Conservation (phyloP, 2,797 vertebrate species). For the Danio albolineatus region DNA sequence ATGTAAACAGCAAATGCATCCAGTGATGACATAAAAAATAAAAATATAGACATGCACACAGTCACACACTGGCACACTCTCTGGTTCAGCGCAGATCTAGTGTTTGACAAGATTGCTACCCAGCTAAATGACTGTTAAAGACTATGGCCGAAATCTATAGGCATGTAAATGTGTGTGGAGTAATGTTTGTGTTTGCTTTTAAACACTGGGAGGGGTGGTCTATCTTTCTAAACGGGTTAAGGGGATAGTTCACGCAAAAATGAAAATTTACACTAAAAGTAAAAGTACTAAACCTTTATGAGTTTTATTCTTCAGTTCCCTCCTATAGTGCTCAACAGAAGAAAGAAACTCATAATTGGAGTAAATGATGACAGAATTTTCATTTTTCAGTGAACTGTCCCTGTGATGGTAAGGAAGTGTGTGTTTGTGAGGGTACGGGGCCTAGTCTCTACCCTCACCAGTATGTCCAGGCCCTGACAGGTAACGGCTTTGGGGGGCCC, state of each 20-base stretch:
- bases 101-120: not conserved
- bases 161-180: constrained; percentile 18
- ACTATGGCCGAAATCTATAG: not conserved
- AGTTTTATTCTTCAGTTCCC: no score
- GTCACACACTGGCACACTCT: constrained; percentile 39
- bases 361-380: no score
- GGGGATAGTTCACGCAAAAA: no score
- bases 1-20: constrained; percentile 69
- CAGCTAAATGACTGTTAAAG: constrained; percentile 9
- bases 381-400: no score
- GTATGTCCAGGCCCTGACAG: constrained; percentile 67
- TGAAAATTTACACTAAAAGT: no score
- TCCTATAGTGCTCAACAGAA: no score
- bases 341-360: no score
- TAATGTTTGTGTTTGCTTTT: not conserved
- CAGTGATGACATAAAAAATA: constrained; percentile 78
- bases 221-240: constrained; percentile 29
- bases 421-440: constrained; percentile 40
- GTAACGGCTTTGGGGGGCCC: constrained; percentile 65
- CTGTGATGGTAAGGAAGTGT: not conserved
- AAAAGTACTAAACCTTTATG: no score
- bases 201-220: constrained; percentile 2
- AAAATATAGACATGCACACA: constrained; percentile 62
- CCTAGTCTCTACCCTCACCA: constrained; percentile 66
- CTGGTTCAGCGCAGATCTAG: constrained; percentile 11